These are phyloP conservation scores for Tachystola acroxantha DNA, from an alignment of 2,888 invertebrate genomes.

Conservation along the genomic window DNA sequence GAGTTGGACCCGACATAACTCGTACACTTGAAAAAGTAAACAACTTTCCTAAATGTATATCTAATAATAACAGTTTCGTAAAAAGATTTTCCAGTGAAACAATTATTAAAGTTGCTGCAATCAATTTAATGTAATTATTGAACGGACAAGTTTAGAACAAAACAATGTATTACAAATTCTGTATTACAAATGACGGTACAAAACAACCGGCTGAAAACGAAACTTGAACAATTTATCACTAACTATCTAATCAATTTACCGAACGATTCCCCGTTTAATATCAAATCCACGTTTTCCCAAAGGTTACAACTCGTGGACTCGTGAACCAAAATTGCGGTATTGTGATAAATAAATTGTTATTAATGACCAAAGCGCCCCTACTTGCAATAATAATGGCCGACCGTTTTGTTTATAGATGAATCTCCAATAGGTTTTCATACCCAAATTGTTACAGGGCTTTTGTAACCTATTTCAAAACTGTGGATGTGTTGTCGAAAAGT, in stretches of 20 bases:
- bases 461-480: background rate
- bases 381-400: constrained; percentile 58
- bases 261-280: constrained; percentile 63
- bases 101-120: background rate
- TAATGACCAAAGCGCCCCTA: constrained; percentile 68
- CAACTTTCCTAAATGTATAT: too few relatives aligned
- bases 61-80: too few relatives aligned
- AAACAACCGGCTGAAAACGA: constrained; percentile 30
- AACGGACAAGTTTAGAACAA: constrained; percentile 6
- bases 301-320: constrained; percentile 52
- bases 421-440: constrained; percentile 37
- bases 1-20: too few relatives aligned
- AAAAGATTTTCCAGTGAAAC: too few relatives aligned
- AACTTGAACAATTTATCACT: constrained; percentile 60
- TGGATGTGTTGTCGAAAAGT: background rate
- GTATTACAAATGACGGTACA: constrained; percentile 12
- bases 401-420: constrained; percentile 54
- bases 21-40: too few relatives aligned
- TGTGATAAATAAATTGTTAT: constrained; percentile 76
- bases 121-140: constrained; percentile 6
- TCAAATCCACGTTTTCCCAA: constrained; percentile 68
- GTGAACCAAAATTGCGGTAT: constrained; percentile 64
- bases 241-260: constrained; percentile 73
- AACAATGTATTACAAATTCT: constrained; percentile 9
- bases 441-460: constrained; percentile 12